Percentiles rank a stretch among this genome's conserved stretches.
Conservation (phyloP, 2,888 invertebrate genomes). For the Hypomecis atomaria region DNA sequence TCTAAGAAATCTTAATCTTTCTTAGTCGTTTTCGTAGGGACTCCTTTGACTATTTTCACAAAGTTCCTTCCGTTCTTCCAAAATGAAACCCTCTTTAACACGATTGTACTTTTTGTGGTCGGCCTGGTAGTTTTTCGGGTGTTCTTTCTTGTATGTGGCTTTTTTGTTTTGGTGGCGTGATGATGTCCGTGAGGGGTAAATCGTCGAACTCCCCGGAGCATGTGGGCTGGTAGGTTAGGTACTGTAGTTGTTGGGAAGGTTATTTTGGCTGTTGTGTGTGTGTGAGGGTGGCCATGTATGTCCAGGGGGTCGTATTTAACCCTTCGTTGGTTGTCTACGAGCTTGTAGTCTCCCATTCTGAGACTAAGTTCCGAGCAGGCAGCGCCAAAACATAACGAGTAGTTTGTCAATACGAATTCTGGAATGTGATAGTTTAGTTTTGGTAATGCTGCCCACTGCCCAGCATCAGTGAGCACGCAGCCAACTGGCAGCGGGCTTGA, state of each 20-base stretch:
- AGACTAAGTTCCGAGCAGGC: conserved; percentile 53
- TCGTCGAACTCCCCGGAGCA: conserved; percentile 17
- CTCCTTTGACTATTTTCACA: conserved; percentile 18
- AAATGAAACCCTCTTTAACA: conserved; percentile 8
- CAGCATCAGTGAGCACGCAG: no score
- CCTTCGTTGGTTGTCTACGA: conserved; percentile 42
- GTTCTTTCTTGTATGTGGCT: neutral
- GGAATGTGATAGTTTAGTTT: conserved; percentile 37
- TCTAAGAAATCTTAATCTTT: conserved; percentile 18
- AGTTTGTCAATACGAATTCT: conserved; percentile 57
- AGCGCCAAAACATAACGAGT: conserved; percentile 38
- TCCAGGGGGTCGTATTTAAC: conserved; percentile 42
- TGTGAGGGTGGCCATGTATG: neutral
- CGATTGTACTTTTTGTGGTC: conserved; percentile 6
- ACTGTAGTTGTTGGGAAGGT: neutral
- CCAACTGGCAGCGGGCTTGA: no score
- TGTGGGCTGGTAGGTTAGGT: conserved; percentile 14
- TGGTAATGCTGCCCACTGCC: no score
- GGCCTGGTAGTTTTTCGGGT: neutral
- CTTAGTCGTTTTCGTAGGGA: neutral
- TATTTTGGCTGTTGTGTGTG: neutral
- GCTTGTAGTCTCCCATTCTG: conserved; percentile 49
- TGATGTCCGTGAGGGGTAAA: conserved; percentile 5
- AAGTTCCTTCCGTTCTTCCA: conserved; percentile 16
- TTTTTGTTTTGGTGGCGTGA: neutral